Evolutionary conservation across 1,140 invertebrate genomes (phyloP), one percentile per base, ranked within the genome.

Genomic region (Drosophila littoralis): DNA sequence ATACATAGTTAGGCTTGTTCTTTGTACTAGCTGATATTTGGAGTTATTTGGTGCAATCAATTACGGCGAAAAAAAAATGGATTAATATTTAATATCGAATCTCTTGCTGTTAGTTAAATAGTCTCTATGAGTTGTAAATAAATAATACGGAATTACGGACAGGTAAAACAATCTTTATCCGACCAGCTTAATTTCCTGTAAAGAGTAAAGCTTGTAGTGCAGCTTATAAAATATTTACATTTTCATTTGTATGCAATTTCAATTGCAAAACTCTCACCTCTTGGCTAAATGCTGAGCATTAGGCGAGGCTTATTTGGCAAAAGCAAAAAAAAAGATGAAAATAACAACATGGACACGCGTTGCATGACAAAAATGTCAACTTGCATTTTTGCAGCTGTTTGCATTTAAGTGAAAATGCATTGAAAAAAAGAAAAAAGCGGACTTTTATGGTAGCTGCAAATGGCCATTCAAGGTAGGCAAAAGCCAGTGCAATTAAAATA

Each of bases 331-430:
- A 15, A 36, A 79, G 54, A 28, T 15, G n/a, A 45, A 73, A 67
- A 61, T 32, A 42, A 10, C 59, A 50, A 67, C 54, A 50, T 9
- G 43, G 54, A 60, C 35, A 51, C 46, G 66, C 66, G 55, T 43
- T 59, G 15, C 38, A 28, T 52, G 38, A n/a, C 15, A 74, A 81
- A 69, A 64, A 70, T 45, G 48, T 52, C 66, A 60, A 57, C 50
- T 69, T 65, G 50, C 33, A 55, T 2, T 64, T 64, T 64, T 22
- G 38, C 38, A 51, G 57, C 63, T 67, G 67, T 77, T 77, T 77
- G 73, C 79, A 80, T 59, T 40, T 72, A 72, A 85, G 82, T 85
- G 78, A 85, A 84, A 84, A 74, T 84, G 64, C 73, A 83, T 64
- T 65, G 43, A 42, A 51, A 69, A 75, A 79, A 8, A 61, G n/a